These are phyloP conservation scores for Cryptus viduatorius DNA, from an alignment of 2,888 invertebrate species.

Conservation along the genomic window DNA sequence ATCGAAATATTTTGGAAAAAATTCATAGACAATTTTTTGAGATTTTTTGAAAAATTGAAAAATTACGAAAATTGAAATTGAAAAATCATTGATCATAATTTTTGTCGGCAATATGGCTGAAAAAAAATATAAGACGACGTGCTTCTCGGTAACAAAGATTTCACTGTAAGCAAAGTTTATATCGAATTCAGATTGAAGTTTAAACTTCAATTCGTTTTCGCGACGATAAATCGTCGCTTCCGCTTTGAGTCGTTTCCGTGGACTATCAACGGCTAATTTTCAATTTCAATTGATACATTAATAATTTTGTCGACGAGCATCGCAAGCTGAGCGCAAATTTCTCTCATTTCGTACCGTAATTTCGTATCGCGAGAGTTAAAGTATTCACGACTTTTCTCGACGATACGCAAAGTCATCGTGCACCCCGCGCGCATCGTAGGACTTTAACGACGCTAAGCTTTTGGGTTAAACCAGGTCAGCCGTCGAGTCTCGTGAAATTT, in stretches of 20 bases:
- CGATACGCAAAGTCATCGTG: conserved; percentile 37
- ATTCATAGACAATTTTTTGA: too few relatives aligned
- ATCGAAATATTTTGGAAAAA: too few relatives aligned
- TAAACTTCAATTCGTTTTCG: not conserved
- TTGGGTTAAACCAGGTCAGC: conserved; percentile 66
- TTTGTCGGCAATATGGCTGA: too few relatives aligned
- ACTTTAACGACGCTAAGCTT: conserved; percentile 49
- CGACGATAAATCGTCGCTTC: not conserved
- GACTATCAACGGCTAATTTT: not conserved
- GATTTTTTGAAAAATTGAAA: too few relatives aligned
- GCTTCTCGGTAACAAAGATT: too few relatives aligned
- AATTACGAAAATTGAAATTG: too few relatives aligned
- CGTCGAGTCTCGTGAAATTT: conserved; percentile 57
- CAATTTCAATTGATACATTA: not conserved
- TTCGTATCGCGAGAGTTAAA: conserved; percentile 34
- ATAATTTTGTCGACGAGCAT: not conserved
- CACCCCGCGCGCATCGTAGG: conserved; percentile 1
- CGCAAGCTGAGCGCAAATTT: not conserved
- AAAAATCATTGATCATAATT: too few relatives aligned
- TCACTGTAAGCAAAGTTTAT: too few relatives aligned
- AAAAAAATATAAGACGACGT: too few relatives aligned
- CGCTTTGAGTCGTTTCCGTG: not conserved
- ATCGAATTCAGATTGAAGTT: too few relatives aligned
- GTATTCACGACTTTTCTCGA: conserved; percentile 49
- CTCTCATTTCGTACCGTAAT: conserved; percentile 20